A percentile compares a stretch with the other conserved stretches of the same genome.
phyloP scores from a whole-genome alignment of 2,888 invertebrate species.

The Norana najaformis region DNA sequence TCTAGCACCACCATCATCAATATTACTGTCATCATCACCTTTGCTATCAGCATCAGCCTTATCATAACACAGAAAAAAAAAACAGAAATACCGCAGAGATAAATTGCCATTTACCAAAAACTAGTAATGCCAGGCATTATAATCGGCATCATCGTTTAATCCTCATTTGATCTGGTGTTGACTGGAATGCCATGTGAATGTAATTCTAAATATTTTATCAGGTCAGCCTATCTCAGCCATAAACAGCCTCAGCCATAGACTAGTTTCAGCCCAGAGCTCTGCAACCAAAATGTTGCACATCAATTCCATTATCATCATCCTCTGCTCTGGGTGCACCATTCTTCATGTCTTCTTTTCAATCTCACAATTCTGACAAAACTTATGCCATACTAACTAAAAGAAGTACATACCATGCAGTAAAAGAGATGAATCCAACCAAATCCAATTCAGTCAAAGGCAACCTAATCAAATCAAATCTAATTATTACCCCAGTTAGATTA shows the following conservation, averaged over 20 bases:
- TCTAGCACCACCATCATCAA: neutral
- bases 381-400: neutral
- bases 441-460: too few species aligned
- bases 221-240: neutral
- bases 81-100: neutral
- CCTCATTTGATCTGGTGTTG: neutral
- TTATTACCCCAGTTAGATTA: too few species aligned
- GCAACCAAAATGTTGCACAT: neutral
- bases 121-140: neutral
- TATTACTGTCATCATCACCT: neutral
- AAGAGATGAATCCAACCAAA: too few species aligned
- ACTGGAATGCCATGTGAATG: neutral
- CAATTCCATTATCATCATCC: neutral
- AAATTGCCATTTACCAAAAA: neutral
- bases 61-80: too few species aligned
- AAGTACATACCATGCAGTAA: neutral
- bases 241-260: neutral
- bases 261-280: neutral
- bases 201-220: conserved; percentile 5
- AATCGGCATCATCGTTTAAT: neutral
- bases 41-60: neutral
- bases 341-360: neutral
- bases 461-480: too few species aligned
- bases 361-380: neutral
- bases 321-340: neutral